Conservation (phyloP, 2,797 vertebrate genomes). For the Thunnus albacares region DNA sequence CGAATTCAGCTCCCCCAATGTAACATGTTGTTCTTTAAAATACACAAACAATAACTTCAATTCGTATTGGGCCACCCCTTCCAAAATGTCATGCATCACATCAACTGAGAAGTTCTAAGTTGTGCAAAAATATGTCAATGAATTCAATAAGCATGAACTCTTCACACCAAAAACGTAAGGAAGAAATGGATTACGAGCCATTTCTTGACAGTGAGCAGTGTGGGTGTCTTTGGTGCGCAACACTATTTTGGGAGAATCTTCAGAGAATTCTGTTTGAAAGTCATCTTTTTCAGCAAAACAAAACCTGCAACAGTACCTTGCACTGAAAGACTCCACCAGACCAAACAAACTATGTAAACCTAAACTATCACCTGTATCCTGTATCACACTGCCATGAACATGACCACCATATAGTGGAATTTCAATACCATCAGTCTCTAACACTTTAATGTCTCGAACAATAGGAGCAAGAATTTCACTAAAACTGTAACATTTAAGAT, state of each 20-base stretch:
- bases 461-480: slow-evolving; percentile 38
- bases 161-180: slow-evolving; percentile 23
- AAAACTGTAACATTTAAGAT: slow-evolving; percentile 10
- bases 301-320: slow-evolving; percentile 48
- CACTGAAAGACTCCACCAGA: slow-evolving; percentile 48
- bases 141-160: slow-evolving; percentile 26
- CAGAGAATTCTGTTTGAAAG: slow-evolving; percentile 53
- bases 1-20: slow-evolving; percentile 33
- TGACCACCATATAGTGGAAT: slow-evolving; percentile 29
- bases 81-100: slow-evolving; percentile 53
- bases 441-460: slow-evolving; percentile 43
- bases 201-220: slow-evolving; percentile 31
- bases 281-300: slow-evolving; percentile 48
- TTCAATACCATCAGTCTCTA: slow-evolving; percentile 47
- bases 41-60: slow-evolving; percentile 38
- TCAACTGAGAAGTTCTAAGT: slow-evolving; percentile 47
- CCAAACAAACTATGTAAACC: slow-evolving; percentile 41
- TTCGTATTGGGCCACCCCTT: slow-evolving; percentile 36
- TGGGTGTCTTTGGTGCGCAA: slow-evolving; percentile 31
- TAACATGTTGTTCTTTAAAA: slow-evolving; percentile 38
- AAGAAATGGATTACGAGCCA: slow-evolving; percentile 27
- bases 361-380: slow-evolving; percentile 48
- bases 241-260: slow-evolving; percentile 41
- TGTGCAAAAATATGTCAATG: slow-evolving; percentile 30
- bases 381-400: slow-evolving; percentile 43